phyloP scores from a whole-genome alignment of 1,140 invertebrate genomes.

The Drosophila arizonae region DNA sequence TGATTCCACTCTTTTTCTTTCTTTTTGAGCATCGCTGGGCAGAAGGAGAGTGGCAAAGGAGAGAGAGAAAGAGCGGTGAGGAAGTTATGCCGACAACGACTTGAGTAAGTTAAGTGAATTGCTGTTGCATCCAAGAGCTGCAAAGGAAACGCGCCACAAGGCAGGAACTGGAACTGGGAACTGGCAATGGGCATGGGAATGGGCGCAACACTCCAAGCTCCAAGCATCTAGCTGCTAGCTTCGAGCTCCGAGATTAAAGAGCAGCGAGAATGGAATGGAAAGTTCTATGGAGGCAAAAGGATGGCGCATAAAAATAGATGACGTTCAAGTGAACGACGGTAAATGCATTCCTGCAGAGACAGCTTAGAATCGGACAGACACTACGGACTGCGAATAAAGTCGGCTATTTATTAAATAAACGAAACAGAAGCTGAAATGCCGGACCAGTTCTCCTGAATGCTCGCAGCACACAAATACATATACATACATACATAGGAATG shows the following conservation, averaged over 20 bases:
- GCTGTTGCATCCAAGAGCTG: conserved; percentile 51
- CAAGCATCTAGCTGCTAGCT: conserved; percentile 10
- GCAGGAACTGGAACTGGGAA: neutral
- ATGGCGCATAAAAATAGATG: conserved; percentile 43
- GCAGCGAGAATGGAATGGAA: conserved; percentile 20
- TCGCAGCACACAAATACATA: neutral
- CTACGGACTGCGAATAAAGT: conserved; percentile 4
- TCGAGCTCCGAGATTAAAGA: conserved; percentile 55
- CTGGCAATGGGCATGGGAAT: neutral
- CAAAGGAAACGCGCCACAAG: conserved; percentile 57
- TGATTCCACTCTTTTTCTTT: conserved; percentile 5
- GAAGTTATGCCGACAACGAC: conserved; percentile 79
- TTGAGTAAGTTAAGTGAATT: conserved; percentile 80
- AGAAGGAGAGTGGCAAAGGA: neutral
- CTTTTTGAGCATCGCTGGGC: neutral
- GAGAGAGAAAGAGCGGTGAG: conserved; percentile 12
- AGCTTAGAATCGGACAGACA: conserved; percentile 18
- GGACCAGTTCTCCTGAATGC: conserved; percentile 6
- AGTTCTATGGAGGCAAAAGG: conserved; percentile 13
- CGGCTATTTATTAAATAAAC: conserved; percentile 59
- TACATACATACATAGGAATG: neutral
- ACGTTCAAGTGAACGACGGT: conserved; percentile 39
- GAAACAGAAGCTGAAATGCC: conserved; percentile 29
- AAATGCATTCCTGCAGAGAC: conserved; percentile 36
- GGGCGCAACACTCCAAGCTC: neutral